Evolutionary conservation across 2,113 vertebrate species (phyloP).

Genomic region (Sterna hirundo): DNA sequence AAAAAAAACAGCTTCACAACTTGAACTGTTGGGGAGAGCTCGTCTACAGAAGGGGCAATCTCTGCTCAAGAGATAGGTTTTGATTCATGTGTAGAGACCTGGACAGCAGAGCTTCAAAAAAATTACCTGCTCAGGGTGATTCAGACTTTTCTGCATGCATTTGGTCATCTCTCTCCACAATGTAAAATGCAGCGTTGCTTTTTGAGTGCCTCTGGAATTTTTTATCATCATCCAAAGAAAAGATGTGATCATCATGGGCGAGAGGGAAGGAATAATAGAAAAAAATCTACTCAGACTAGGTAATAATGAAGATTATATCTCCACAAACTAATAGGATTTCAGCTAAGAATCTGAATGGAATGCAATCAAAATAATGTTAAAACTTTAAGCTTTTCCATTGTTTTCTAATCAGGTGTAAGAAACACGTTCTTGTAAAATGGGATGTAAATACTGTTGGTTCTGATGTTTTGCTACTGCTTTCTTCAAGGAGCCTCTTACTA

Average conservation of each 20-base stretch:
- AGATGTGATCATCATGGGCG: not conserved
- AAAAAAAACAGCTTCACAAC: not conserved
- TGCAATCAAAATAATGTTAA: not conserved
- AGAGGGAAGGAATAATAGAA: not conserved
- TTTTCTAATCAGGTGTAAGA: not conserved
- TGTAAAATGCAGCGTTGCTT: not conserved
- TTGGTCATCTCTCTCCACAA: not conserved
- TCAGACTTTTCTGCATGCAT: not conserved
- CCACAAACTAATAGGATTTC: not conserved
- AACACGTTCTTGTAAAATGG: not conserved
- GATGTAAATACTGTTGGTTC: not conserved
- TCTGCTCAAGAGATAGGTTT: not conserved
- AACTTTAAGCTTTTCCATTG: not conserved
- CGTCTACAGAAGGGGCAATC: not conserved
- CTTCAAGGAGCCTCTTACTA: not conserved
- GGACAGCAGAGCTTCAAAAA: not conserved
- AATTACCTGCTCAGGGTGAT: not conserved
- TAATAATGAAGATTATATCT: not conserved
- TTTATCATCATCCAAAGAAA: not conserved
- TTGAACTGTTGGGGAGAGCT: not conserved
- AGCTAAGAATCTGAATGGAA: not conserved
- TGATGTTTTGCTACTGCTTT: not conserved
- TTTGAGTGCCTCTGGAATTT: not conserved
- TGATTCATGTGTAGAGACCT: not conserved
- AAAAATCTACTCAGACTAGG: not conserved